Evolutionary conservation across 2,888 invertebrate species (phyloP), one percentile per base, ranked within the genome.

Genomic region (Scaptomyza flava): DNA sequence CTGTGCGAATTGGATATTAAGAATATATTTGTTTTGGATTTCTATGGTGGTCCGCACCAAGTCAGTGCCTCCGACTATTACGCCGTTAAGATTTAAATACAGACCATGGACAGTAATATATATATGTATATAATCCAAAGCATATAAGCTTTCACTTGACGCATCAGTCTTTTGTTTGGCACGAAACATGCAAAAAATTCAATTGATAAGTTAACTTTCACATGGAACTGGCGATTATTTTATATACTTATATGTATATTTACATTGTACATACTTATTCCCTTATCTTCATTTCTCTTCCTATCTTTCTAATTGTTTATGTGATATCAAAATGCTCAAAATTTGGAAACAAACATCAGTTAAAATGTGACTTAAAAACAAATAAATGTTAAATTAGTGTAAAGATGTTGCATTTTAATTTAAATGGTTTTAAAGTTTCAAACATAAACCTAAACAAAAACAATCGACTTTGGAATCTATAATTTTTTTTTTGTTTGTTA

Each of bases 11-110:
- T 97, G 87, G 93, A 95, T 74, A 96, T 97, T 50, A 92, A 93
- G 34, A 94, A 95, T 79, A 95, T 97, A 59, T 94, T 94, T 11
- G 94, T 97, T 77, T 92, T 97, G 79, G 96, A 97, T 89, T 95
- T 94, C 91, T 97, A 96, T 90, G 97, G 97, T 3, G 96, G 97
- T 2, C 95, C 96, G 2, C 90, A 92, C 51, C 77, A 76, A 46
- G 87, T 92, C 8, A 69, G 46, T 6, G 53, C 65, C 23, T 30
- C 71, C 0, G 81, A 86, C 17, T 85, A 85, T 34, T 85, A 88
- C 45, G 77, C 68, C 9, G 54, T 69, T 41, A 11, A 67, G 4
- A 46, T 79, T 57, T 83, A 12, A 73, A 41, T 17, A 9, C 23
- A 11, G 38, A 12, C 6, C 14, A 31, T 1, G n/a, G 11, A 30